Evolutionary conservation across 2,113 vertebrate genomes (phyloP), one percentile per base, ranked within the genome.

Genomic region (Hymenochirus boettgeri): DNA sequence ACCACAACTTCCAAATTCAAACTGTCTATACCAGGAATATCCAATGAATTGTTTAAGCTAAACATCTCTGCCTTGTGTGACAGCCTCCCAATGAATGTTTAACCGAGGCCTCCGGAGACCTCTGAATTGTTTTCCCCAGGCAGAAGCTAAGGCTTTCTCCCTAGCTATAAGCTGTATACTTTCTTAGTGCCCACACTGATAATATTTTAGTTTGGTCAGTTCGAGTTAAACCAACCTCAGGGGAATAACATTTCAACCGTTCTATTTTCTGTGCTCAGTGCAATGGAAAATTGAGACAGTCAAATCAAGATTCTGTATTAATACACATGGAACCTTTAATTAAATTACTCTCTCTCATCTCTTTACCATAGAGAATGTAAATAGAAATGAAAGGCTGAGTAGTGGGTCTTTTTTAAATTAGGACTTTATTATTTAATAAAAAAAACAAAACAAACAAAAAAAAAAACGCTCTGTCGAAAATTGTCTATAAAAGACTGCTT

Each of bases 251-350:
- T 19, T 12, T 12, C 24, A n/a, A 24, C 50, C 50, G n/a, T 24
- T 53, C 12, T n/a, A 26, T 53, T 53, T 53, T 24, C 50, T 1
- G 13, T 25, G 50, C 22, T 53, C 50, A 53, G 24, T 26, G 15
- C 50, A 53, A 26, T 53, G 47, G 47, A 50, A 50, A 50, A 23
- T 42, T 42, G 39, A 42, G 39, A n/a, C 39, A 42, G 13, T n/a
- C 13, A 5, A n/a, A n/a, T 42, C 13, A n/a, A 17, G n/a, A n/a
- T 42, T 42, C 17, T 42, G 17, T 17, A 42, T 42, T 42, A 42
- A n/a, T 42, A 42, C 17, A n/a, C 15, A 18, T n/a, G 17, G 39
- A 42, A 15, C 15, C 17, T 42, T 2, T 42, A 42, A 42, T 42
- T 42, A 42, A 42, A 42, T 42, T 42, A 42, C 17, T 2, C 2